Evolutionary conservation across 2,797 vertebrate genomes (phyloP).

Genomic region (Dicrostonyx torquatus): DNA sequence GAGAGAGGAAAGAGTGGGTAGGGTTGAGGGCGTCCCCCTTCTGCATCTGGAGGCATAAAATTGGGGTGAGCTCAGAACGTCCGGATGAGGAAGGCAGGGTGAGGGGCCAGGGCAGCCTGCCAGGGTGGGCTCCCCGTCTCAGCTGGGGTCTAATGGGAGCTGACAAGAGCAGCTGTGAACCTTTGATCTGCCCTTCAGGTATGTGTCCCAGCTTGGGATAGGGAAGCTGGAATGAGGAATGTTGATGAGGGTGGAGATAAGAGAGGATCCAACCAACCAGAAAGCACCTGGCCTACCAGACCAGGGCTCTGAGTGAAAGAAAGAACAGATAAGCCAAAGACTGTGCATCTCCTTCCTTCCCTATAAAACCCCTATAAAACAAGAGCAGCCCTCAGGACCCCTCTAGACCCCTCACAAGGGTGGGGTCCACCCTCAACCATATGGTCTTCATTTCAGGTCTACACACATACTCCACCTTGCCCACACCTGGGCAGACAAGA

Average conservation of each 20-base stretch:
- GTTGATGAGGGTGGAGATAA: conserved; percentile 81
- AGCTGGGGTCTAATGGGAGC: conserved; percentile 79
- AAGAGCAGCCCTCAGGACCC: neutral
- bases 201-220: conserved; percentile 78
- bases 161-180: conserved; percentile 84
- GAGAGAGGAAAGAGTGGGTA: neutral
- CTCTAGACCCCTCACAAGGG: neutral
- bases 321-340: neutral
- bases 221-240: conserved; percentile 80
- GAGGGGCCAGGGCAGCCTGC: conserved; percentile 57
- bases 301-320: conserved; percentile 41
- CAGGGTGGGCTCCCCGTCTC: conserved; percentile 74
- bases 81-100: conserved; percentile 53
- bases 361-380: neutral
- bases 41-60: conserved; percentile 49
- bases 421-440: neutral
- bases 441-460: conserved; percentile 63
- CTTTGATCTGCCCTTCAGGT: conserved; percentile 84
- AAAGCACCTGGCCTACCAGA: conserved; percentile 59
- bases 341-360: neutral
- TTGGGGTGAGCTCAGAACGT: conserved; percentile 47
- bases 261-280: conserved; percentile 69
- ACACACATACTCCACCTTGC: neutral
- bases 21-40: neutral
- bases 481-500: conserved; percentile 48